Percentiles rank a stretch among this genome's conserved stretches.
Evolutionary conservation across 64 coral and sea anemone genomes (phyloP).

Genomic region (Montipora capricornis): DNA sequence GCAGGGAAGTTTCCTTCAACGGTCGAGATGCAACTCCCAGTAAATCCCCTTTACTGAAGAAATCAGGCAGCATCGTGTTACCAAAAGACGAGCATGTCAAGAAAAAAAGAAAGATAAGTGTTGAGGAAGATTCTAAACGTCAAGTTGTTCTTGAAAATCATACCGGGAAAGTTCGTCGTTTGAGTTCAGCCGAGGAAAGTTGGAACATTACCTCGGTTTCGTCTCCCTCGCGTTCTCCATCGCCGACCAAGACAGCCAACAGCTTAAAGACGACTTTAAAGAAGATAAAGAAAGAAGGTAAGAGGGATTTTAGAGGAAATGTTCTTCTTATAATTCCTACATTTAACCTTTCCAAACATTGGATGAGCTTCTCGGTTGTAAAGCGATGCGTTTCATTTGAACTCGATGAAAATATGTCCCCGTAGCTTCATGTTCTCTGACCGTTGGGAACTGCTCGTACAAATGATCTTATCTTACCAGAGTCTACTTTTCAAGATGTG

Average conservation of each 20-base stretch:
- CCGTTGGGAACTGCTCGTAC: no score
- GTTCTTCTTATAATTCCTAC: no score
- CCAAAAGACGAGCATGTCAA: constrained; percentile 75
- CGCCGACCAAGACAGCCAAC: constrained; percentile 73
- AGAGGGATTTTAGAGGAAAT: background rate
- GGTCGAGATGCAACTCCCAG: constrained; percentile 6
- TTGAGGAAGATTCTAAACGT: constrained; percentile 51
- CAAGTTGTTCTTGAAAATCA: constrained; percentile 52
- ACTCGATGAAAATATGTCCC: no score
- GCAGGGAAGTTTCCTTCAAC: constrained; percentile 39
- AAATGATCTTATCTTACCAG: no score
- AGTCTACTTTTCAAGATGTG: no score
- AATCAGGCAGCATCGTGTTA: constrained; percentile 24
- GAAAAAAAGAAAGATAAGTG: constrained; percentile 88
- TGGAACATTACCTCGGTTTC: constrained; percentile 92
- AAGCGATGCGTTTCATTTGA: no score
- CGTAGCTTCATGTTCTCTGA: no score
- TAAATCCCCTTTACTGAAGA: constrained; percentile 48
- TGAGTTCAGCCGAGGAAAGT: constrained; percentile 75
- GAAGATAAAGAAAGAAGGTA: constrained; percentile 94
- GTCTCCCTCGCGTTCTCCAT: constrained; percentile 69
- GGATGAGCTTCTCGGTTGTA: no score
- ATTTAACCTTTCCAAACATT: background rate
- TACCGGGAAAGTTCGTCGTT: constrained; percentile 54
- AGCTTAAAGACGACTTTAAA: constrained; percentile 93